Conservation (phyloP, 2,113 vertebrate species). For the Microcebus griseorufus region DNA sequence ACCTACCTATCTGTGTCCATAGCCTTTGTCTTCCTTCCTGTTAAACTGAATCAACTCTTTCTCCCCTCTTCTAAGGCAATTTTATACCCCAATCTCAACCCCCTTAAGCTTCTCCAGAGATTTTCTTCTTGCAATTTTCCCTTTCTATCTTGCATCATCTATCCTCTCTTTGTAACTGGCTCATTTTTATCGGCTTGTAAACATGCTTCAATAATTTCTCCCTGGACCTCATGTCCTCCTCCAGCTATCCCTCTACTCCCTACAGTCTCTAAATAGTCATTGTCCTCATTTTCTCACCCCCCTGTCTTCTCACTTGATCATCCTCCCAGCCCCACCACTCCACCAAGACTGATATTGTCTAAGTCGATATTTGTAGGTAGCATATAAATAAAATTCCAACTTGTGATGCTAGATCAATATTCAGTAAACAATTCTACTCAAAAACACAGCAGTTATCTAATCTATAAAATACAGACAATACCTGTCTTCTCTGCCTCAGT, state of each 20-base stretch:
- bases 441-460: neutral
- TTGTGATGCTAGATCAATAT: neutral
- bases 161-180: neutral
- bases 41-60: neutral
- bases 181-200: neutral
- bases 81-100: neutral
- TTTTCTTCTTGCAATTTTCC: neutral
- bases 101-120: neutral
- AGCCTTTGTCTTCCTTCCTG: neutral
- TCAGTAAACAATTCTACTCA: neutral
- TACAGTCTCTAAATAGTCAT: neutral
- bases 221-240: neutral
- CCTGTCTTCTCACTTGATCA: neutral
- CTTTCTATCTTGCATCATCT: neutral
- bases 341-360: neutral
- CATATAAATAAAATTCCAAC: neutral
- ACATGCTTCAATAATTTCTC: neutral
- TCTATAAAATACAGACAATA: neutral
- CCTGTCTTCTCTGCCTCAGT: neutral
- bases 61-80: neutral
- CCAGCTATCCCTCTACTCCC: neutral
- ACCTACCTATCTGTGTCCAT: neutral
- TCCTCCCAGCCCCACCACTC: neutral
- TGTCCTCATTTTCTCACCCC: neutral
- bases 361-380: neutral